Conservation (phyloP, 2,113 vertebrate species). For the Ascaphus truei region DNA sequence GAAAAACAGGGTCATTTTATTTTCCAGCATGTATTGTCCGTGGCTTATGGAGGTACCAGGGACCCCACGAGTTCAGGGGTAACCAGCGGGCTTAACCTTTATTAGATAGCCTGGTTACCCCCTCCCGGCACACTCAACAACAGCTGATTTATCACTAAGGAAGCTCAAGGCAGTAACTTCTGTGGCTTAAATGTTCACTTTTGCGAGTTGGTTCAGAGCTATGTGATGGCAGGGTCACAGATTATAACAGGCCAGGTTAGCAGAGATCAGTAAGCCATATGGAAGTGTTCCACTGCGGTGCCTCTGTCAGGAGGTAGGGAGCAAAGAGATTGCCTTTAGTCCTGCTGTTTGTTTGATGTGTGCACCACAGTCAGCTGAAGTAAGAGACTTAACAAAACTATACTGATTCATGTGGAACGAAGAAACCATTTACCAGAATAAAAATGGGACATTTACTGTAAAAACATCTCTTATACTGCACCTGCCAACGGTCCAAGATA, state of each 20-base stretch:
- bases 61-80: too few relatives aligned
- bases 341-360: neutral
- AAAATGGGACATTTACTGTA: neutral
- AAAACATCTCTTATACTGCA: neutral
- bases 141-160: too few relatives aligned
- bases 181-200: neutral
- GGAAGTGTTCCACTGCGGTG: neutral
- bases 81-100: too few relatives aligned
- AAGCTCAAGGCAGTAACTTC: too few relatives aligned
- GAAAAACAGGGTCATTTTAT: too few relatives aligned
- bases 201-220: neutral
- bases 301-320: neutral
- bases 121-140: too few relatives aligned
- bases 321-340: slow-evolving; percentile 6
- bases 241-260: neutral
- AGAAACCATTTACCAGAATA: neutral
- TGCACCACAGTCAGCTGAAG: neutral
- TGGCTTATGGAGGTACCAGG: too few relatives aligned
- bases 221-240: neutral
- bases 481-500: too few relatives aligned
- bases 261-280: neutral
- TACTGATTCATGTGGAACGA: neutral
- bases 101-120: too few relatives aligned
- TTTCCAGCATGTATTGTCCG: too few relatives aligned
- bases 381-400: neutral